A percentile compares a stretch with the other conserved stretches of the same genome.
These are phyloP conservation scores for Corapipo altera DNA, from an alignment of 2,113 vertebrate genomes.

Conservation along the genomic window DNA sequence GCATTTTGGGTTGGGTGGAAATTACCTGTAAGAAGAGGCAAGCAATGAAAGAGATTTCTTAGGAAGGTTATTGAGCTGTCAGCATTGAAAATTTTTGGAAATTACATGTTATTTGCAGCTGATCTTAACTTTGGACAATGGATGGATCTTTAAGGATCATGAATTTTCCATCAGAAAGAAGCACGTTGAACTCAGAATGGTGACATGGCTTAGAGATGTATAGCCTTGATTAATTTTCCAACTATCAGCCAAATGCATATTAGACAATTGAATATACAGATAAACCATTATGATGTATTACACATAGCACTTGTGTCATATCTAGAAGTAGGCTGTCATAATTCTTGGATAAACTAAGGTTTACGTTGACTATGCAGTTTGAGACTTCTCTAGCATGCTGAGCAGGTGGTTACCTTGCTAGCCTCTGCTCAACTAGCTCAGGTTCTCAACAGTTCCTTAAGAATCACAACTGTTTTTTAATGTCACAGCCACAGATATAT, in stretches of 20 bases:
- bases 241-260: neutral
- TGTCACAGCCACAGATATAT: neutral
- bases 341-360: neutral
- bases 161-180: neutral
- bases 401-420: neutral
- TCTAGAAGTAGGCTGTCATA: neutral
- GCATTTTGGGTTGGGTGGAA: neutral
- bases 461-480: neutral
- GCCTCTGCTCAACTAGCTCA: neutral
- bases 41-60: neutral
- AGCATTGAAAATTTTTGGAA: neutral
- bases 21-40: neutral
- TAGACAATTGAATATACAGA: neutral
- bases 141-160: neutral
- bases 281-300: neutral
- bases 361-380: neutral
- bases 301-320: neutral
- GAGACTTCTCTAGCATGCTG: neutral
- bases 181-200: neutral
- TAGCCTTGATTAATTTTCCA: neutral
- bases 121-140: neutral
- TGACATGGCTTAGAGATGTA: fast-evolving
- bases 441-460: neutral
- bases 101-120: neutral
- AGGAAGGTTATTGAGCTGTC: neutral